phyloP scores from a whole-genome alignment of 2,113 vertebrate species.

The Sitta europaea region DNA sequence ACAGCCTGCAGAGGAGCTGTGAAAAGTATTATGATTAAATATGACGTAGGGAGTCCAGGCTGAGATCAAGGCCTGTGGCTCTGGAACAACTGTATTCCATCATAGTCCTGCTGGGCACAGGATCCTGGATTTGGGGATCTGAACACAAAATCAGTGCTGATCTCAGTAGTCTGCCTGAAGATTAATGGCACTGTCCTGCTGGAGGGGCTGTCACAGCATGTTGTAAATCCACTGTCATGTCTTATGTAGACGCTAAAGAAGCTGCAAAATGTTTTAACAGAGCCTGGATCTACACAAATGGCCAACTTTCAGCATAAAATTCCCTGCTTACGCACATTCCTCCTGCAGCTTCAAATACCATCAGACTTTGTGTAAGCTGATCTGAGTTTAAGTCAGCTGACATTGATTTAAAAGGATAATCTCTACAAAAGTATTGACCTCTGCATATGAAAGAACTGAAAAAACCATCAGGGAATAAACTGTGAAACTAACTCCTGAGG shows the following conservation, averaged over 20 bases:
- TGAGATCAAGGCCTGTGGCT: not conserved
- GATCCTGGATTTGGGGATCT: not conserved
- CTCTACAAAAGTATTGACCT: slow-evolving; percentile 48
- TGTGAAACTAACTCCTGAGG: slow-evolving; percentile 2
- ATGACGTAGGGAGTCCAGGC: not conserved
- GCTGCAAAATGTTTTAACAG: not conserved
- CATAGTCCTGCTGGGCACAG: not conserved
- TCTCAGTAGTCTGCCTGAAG: not conserved
- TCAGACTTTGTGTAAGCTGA: slow-evolving; percentile 34
- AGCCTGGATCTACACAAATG: not conserved
- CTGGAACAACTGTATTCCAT: not conserved
- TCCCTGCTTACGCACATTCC: not conserved
- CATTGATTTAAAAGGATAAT: slow-evolving; percentile 51
- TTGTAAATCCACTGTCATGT: not conserved
- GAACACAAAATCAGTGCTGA: not conserved
- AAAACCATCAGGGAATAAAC: not conserved
- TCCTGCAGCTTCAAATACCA: slow-evolving; percentile 19
- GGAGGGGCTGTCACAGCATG: not conserved
- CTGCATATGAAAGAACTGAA: slow-evolving; percentile 21
- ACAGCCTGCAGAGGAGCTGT: not conserved
- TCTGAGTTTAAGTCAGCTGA: slow-evolving; percentile 21
- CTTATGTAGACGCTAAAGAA: not conserved
- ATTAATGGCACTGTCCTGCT: not conserved
- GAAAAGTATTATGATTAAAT: not conserved
- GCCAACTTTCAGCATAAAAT: slow-evolving; percentile 4